Evolutionary conservation across 2,888 invertebrate species (phyloP), one percentile per base, ranked within the genome.

Genomic region (Trichopria drosophilae): DNA sequence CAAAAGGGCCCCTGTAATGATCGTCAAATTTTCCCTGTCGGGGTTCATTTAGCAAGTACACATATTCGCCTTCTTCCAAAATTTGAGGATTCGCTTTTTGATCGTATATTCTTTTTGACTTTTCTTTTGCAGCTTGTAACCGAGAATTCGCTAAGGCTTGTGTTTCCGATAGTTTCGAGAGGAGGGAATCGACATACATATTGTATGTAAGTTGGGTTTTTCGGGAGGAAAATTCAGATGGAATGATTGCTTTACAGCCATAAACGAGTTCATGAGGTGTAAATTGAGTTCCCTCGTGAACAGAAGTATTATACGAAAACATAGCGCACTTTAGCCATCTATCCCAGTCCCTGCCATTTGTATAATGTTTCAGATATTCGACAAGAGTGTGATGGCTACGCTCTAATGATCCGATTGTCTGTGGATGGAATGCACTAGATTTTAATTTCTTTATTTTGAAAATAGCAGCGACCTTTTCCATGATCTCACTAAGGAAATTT

Each of bases 371-470:
- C 9, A 51, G 6, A n/a, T 51, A 51, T 13, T 41, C 45, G 13
- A 42, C 34, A 3, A 51, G 23, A n/a, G 31, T 22, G 3, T 37
- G 36, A 12, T 39, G 43, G 6, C 19, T 12, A 22, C 53, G 13
- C 23, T 53, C 49, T 16, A 53, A 20, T 5, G 49, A 53, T 4
- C 41, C 49, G n/a, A 45, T 22, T 2, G 40, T 28, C 16, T 51
- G 46, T 1, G 54, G 50, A 12, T 47, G 37, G 9, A 31, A 54
- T 2, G 50, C 51, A 4, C 36, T 39, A 12, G 46, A 31, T 7
- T 16, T 31, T 13, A 32, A 18, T 31, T 44, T 26, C 10, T 39
- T 37, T 10, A 40, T 45, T 35, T 41, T 19, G 18, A 51, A 45
- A 10, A 13, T 10, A 20, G 13, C 28, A 2, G 31, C 36, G 1